A percentile compares a stretch with the other conserved stretches of the same genome.
These are phyloP conservation scores for Australoheros facetus DNA, from an alignment of 2,797 vertebrate species.

Conservation along the genomic window DNA sequence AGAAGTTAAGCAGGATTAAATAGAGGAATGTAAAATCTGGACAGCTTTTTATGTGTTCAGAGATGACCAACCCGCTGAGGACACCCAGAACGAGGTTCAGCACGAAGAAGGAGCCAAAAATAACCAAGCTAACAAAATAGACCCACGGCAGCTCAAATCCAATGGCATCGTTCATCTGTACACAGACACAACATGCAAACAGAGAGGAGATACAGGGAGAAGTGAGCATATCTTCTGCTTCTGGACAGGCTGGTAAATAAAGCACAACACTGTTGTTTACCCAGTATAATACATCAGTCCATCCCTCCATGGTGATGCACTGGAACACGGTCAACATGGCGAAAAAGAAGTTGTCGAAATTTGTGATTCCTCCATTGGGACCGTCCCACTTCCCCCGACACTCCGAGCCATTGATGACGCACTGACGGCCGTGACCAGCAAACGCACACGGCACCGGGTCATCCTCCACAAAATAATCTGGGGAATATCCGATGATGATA, in stretches of 20 bases:
- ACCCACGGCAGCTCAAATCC: slow-evolving; percentile 98
- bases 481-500: background rate
- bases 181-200: slow-evolving; percentile 20
- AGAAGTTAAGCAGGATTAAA: background rate
- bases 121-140: slow-evolving; percentile 98
- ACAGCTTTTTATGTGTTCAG: background rate
- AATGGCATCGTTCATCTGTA: slow-evolving; percentile 98
- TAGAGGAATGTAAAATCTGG: background rate
- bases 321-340: slow-evolving; percentile 99
- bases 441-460: slow-evolving; percentile 96
- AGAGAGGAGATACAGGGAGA: background rate
- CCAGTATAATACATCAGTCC: slow-evolving; percentile 94
- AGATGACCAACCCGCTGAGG: slow-evolving; percentile 92
- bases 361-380: slow-evolving; percentile 97
- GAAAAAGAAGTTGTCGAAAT: slow-evolving; percentile 99
- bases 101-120: slow-evolving; percentile 99
- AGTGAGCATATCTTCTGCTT: background rate
- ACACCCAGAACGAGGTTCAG: slow-evolving; percentile 99
- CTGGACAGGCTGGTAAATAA: background rate
- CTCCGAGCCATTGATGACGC: slow-evolving; percentile 86
- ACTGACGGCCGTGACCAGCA: slow-evolving; percentile 93
- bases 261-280: background rate
- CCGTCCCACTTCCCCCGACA: slow-evolving; percentile 93
- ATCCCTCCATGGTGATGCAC: slow-evolving; percentile 99
- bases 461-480: slow-evolving; percentile 92